phyloP scores from a whole-genome alignment of 2,113 vertebrate genomes.

The Alectura lathami region DNA sequence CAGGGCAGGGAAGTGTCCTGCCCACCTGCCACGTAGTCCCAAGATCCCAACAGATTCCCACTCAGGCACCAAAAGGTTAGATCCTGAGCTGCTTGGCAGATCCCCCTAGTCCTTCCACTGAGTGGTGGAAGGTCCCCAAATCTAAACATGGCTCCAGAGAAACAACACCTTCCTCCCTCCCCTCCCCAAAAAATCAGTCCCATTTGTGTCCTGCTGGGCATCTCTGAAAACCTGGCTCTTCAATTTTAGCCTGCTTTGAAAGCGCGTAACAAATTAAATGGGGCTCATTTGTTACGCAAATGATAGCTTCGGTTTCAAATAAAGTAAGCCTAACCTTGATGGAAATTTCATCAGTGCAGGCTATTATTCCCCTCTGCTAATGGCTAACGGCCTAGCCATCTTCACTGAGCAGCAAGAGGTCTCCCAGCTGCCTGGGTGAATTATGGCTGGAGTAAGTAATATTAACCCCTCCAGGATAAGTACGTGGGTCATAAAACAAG shows the following conservation, averaged over 20 bases:
- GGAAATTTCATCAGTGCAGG: slow-evolving; percentile 39
- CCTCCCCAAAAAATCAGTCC: not conserved
- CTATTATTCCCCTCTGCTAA: slow-evolving; percentile 51
- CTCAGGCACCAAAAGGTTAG: not conserved
- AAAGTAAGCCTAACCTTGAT: slow-evolving; percentile 46
- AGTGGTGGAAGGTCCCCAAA: not conserved
- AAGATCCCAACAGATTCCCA: not conserved
- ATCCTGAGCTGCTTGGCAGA: not conserved
- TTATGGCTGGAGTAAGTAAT: slow-evolving; percentile 71
- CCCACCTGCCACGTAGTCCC: not conserved
- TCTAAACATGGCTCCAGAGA: not conserved
- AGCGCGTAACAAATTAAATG: not conserved
- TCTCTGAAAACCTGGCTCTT: slow-evolving; percentile 13
- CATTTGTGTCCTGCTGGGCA: not conserved
- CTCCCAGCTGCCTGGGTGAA: slow-evolving; percentile 65
- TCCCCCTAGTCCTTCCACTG: rapidly evolving
- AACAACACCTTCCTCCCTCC: not conserved
- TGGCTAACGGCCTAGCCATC: slow-evolving; percentile 39
- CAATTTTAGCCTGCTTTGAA: not conserved
- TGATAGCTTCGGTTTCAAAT: slow-evolving; percentile 36
- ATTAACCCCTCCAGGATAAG: slow-evolving; percentile 69
- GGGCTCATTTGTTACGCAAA: slow-evolving; percentile 20
- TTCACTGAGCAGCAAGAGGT: slow-evolving; percentile 64
- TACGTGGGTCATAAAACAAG: slow-evolving; percentile 41
- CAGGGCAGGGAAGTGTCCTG: not conserved